Evolutionary conservation across 2,888 invertebrate genomes (phyloP).

Genomic region (Prosopocoilus inquinatus): DNA sequence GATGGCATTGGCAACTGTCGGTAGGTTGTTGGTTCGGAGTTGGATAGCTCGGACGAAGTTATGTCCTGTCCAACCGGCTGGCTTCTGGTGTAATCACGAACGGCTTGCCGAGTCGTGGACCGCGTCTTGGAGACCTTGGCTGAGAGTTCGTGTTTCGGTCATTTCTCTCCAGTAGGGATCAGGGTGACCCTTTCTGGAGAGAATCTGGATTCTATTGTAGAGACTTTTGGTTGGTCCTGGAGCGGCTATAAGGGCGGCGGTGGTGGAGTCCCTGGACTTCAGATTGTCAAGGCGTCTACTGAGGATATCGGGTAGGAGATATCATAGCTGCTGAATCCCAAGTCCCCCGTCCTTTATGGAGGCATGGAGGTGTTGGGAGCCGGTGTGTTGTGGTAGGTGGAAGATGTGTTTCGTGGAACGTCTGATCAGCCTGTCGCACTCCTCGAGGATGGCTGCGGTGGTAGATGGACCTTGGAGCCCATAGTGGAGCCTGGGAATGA

Average conservation of each 20-base stretch:
- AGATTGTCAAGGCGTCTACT: conserved; percentile 14
- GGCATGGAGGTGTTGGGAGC: conserved; percentile 20
- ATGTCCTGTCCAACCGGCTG: conserved; percentile 22
- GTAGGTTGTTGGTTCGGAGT: conserved; percentile 18
- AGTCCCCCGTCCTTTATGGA: conserved; percentile 31
- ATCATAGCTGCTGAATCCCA: conserved; percentile 29
- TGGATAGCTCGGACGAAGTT: conserved; percentile 23
- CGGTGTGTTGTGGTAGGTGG: conserved; percentile 32
- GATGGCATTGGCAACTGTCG: conserved; percentile 12
- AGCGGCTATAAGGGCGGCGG: neutral
- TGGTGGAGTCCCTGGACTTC: neutral
- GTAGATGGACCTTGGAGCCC: conserved; percentile 37
- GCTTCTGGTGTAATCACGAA: conserved; percentile 19
- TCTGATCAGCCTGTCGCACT: conserved; percentile 39
- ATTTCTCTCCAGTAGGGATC: conserved; percentile 10
- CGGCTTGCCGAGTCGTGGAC: conserved; percentile 24
- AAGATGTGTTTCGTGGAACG: conserved; percentile 33
- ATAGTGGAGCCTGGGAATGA: conserved; percentile 42
- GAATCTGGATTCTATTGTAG: neutral
- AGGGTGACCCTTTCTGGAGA: conserved; percentile 4
- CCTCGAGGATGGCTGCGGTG: conserved; percentile 25
- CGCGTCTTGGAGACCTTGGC: conserved; percentile 19
- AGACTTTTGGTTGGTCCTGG: neutral
- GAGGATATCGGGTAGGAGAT: conserved; percentile 20
- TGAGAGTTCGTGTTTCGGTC: neutral